A percentile compares a stretch with the other conserved stretches of the same genome.
phyloP scores from a whole-genome alignment of 2,888 invertebrate species.

The Aethes cnicana region DNA sequence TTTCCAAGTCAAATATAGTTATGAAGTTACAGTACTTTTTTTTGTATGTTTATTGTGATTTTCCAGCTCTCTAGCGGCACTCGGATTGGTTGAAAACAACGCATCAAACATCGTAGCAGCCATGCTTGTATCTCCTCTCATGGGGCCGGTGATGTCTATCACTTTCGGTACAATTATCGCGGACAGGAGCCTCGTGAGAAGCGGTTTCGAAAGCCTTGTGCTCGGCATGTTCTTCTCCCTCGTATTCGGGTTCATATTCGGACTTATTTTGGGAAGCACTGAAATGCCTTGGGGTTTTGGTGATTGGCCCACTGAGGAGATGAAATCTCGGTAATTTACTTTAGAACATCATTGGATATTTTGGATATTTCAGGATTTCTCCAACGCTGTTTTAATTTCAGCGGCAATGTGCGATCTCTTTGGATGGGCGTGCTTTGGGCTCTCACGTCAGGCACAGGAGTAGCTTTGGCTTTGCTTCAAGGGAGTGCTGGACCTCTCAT shows the following conservation, averaged over 20 bases:
- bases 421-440: constrained; percentile 91
- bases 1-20: too few species aligned
- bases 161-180: constrained; percentile 92
- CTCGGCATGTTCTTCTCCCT: constrained; percentile 89
- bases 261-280: constrained; percentile 87
- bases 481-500: constrained; percentile 93
- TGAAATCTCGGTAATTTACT: constrained; percentile 85
- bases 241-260: constrained; percentile 90
- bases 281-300: constrained; percentile 89
- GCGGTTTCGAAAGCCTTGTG: constrained; percentile 86
- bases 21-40: too few species aligned
- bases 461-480: constrained; percentile 91
- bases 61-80: constrained; percentile 89
- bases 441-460: constrained; percentile 89
- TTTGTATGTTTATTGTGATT: not conserved
- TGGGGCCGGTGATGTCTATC: constrained; percentile 94
- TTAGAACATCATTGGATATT: not conserved
- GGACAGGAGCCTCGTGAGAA: constrained; percentile 85
- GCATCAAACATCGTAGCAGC: constrained; percentile 90
- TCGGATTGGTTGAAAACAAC: constrained; percentile 92
- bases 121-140: constrained; percentile 89
- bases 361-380: not conserved
- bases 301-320: constrained; percentile 91
- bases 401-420: constrained; percentile 86
- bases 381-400: constrained; percentile 47